These are phyloP conservation scores for Myotis planiceps DNA, from an alignment of 2,797 vertebrate genomes.

Conservation along the genomic window DNA sequence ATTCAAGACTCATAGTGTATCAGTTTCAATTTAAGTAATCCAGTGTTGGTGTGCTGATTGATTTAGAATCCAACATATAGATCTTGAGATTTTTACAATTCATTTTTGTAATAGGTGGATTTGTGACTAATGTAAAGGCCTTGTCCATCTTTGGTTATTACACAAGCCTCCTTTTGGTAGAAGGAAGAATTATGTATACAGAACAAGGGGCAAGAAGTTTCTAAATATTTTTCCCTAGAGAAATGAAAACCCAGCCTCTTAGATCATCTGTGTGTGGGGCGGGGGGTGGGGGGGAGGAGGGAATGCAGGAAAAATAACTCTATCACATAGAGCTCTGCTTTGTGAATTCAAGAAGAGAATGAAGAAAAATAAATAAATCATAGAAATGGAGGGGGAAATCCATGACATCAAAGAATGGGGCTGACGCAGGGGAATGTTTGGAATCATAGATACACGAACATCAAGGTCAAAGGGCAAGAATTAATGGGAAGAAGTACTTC, in stretches of 20 bases:
- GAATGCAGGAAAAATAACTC: not conserved
- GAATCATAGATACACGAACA: not conserved
- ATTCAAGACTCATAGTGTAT: not conserved
- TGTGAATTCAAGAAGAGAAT: not conserved
- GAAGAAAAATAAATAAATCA: not conserved
- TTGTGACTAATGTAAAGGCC: not conserved
- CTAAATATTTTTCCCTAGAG: not conserved
- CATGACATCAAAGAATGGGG: not conserved
- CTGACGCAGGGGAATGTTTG: not conserved
- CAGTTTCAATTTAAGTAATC: not conserved
- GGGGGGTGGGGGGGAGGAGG: too few relatives aligned
- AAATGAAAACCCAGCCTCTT: not conserved
- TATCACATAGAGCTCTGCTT: not conserved
- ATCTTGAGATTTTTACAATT: not conserved
- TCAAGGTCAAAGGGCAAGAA: not conserved
- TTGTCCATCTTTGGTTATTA: not conserved
- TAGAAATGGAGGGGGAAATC: not conserved
- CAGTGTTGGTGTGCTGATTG: not conserved
- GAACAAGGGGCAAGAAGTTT: not conserved
- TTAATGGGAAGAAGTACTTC: not conserved
- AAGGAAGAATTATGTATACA: not conserved
- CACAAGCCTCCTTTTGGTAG: not conserved
- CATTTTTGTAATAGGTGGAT: not conserved
- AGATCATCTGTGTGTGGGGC: not conserved
- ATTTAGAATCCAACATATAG: not conserved